These are phyloP conservation scores for Macquaria australasica DNA, from an alignment of 2,113 vertebrate species.

Conservation along the genomic window DNA sequence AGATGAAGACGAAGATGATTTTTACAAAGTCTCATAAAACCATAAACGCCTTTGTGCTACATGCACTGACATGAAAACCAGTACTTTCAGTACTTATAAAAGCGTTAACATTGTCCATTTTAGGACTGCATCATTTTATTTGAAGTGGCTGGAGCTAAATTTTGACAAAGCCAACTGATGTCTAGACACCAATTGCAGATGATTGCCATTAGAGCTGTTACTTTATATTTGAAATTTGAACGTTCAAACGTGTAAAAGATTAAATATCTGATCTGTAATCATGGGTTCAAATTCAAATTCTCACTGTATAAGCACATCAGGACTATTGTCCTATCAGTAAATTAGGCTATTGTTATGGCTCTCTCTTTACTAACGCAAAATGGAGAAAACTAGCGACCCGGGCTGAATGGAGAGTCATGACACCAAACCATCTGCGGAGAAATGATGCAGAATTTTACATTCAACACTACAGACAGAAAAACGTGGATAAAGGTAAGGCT, in stretches of 20 bases:
- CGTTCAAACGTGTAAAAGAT: too few species aligned
- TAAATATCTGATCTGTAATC: background rate
- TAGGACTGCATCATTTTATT: too few species aligned
- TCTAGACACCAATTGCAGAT: background rate
- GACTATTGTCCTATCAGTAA: background rate
- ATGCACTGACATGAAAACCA: background rate
- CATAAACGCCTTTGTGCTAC: background rate
- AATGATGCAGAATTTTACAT: background rate
- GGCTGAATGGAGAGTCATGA: background rate
- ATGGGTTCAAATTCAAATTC: background rate
- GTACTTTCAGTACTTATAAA: too few species aligned
- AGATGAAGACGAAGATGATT: constrained; percentile 41
- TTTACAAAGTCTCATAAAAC: constrained; percentile 32
- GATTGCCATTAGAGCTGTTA: too few species aligned
- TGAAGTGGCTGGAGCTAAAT: background rate
- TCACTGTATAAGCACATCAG: background rate
- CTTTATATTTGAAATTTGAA: too few species aligned
- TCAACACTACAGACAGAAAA: background rate
- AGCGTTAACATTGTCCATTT: too few species aligned
- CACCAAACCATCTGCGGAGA: background rate
- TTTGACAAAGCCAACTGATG: background rate
- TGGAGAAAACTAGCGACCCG: background rate
- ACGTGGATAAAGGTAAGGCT: background rate
- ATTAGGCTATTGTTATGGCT: background rate
- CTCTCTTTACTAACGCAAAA: background rate